These are phyloP conservation scores for Chaunax sp. DNA, from an alignment of 2,797 vertebrate genomes.

Conservation along the genomic window DNA sequence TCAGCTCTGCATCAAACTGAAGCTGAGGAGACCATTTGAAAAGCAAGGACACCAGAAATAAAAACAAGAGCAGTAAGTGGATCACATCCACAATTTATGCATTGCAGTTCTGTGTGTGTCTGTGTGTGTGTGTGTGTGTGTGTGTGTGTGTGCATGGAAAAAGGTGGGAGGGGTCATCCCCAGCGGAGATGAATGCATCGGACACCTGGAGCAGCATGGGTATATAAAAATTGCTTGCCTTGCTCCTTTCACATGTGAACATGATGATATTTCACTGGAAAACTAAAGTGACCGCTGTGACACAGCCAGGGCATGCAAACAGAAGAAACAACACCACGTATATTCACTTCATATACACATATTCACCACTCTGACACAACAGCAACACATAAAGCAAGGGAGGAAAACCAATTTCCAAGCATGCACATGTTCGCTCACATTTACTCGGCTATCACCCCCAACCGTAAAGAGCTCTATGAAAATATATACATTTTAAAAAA, in stretches of 20 bases:
- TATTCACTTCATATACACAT: constrained; percentile 8
- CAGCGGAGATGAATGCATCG: constrained; percentile 10
- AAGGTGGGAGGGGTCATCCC: constrained; percentile 11
- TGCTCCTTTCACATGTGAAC: constrained; percentile 22
- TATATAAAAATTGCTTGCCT: constrained; percentile 31
- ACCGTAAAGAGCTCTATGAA: background rate
- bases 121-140: background rate
- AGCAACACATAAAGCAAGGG: background rate
- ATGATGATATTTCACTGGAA: constrained; percentile 37
- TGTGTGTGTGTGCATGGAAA: background rate
- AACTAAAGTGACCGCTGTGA: constrained; percentile 14
- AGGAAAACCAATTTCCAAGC: constrained; percentile 13
- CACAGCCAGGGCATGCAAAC: constrained; percentile 20
- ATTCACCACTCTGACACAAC: constrained; percentile 19
- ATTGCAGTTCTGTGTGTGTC: background rate
- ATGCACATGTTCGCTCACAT: constrained; percentile 6
- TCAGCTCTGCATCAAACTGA: constrained; percentile 18
- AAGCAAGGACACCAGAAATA: constrained; percentile 14
- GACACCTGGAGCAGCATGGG: constrained; percentile 53
- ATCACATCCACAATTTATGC: background rate
- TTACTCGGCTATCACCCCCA: background rate
- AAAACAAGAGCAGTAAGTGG: background rate
- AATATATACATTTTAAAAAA: no score
- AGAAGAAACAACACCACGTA: background rate
- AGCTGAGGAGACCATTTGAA: constrained; percentile 21